These are phyloP conservation scores for Mirounga angustirostris DNA, from an alignment of 2,113 vertebrate species.

Conservation along the genomic window DNA sequence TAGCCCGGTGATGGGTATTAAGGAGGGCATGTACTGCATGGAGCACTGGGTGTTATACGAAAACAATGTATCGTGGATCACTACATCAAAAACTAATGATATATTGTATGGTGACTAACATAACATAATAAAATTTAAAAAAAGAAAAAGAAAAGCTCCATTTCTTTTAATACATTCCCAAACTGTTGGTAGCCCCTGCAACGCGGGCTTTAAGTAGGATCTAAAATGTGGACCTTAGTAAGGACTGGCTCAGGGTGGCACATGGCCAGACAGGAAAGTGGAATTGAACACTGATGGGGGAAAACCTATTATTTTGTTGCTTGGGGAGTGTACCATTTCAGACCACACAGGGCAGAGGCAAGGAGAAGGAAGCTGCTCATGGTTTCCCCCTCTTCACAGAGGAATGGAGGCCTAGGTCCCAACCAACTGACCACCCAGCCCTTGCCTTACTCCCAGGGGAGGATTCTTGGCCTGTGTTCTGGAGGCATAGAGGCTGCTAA, in stretches of 20 bases:
- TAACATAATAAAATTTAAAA: too few relatives aligned
- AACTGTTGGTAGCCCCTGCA: fast-evolving
- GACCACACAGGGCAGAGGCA: background rate
- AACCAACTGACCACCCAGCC: background rate
- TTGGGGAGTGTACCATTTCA: background rate
- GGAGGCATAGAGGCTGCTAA: background rate
- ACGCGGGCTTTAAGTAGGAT: background rate
- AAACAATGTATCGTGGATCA: too few relatives aligned
- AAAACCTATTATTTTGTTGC: background rate
- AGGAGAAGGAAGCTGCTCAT: background rate
- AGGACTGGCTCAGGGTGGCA: background rate
- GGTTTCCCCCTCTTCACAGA: background rate
- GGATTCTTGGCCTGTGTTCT: background rate
- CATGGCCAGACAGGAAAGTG: constrained; percentile 44
- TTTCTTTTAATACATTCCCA: background rate
- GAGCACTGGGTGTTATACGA: too few relatives aligned
- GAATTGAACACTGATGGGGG: background rate
- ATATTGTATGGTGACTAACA: too few relatives aligned
- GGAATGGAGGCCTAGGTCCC: background rate
- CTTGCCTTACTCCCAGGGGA: background rate
- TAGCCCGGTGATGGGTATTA: too few relatives aligned
- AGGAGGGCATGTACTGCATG: too few relatives aligned
- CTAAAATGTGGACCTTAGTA: background rate
- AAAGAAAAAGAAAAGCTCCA: background rate
- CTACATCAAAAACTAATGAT: too few relatives aligned